Evolutionary conservation across 2,888 invertebrate species (phyloP), one percentile per base, ranked within the genome.

Genomic region (Mongoloraphidia duomilia): DNA sequence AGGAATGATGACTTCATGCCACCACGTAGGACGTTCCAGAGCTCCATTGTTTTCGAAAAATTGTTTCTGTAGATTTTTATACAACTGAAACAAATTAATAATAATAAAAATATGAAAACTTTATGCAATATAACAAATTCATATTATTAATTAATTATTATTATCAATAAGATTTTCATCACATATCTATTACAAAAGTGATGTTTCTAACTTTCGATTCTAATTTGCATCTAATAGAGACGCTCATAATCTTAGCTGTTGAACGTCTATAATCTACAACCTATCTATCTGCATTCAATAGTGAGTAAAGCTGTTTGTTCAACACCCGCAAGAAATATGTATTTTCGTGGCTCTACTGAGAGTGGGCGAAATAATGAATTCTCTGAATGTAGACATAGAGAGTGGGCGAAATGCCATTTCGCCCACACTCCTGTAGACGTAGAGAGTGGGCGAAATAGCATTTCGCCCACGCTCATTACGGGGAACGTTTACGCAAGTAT

Each of bases 1-100:
- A 42, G 59, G 53, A 26, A 64, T 58, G 11, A 74, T 61, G 41
- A 78, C 68, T 58, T 80, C 77, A 48, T 69, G 69, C 87, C 87
- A 87, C 86, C 86, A 87, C 2, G 72, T 56, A 3, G 86, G 81
- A 47, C 85, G 73, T 55, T 82, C 79, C 64, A 82, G 78, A 2
- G 78, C 79, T 6, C 79, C 79, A 0, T 77, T 76, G 55, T 79
- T 78, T 54, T 79, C 77, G 70, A 82, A 80, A 64, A 87, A 76
- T 52, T 77, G 76, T 52, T 76, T 76, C 63, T 85, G 81, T 12
- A 88, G 71, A 62, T 84, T 80, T 64, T 85, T 80, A 63, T 84
- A 84, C 58, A 88, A 63, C 82, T 82, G 69, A 46, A 63, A 66
- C 46, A 64, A 66, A 41, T 51, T 34, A 52, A 44, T 49, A 53